Evolutionary conservation across 2,113 vertebrate species (phyloP).

Genomic region (Dipodomys stephensi): DNA sequence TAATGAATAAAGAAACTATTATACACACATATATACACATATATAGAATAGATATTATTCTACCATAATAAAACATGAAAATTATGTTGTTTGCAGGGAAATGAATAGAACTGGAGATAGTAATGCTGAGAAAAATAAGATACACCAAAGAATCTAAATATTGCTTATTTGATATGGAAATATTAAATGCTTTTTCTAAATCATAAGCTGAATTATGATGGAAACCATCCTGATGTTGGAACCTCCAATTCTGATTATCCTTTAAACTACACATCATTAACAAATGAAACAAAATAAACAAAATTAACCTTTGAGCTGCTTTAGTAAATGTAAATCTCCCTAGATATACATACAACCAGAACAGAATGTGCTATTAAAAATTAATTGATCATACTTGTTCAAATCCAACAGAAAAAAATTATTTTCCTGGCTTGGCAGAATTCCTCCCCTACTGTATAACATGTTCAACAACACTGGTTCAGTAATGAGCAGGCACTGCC

Average conservation of each 20-base stretch:
- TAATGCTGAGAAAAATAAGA: no score
- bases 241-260: constrained; percentile 43
- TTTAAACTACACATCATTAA: constrained; percentile 17
- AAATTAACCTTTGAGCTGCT: constrained; percentile 71
- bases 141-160: no score
- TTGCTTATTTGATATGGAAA: background rate
- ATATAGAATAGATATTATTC: no score
- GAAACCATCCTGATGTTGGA: constrained; percentile 22
- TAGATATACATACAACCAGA: constrained; percentile 83
- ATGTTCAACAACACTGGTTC: background rate
- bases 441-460: constrained; percentile 33
- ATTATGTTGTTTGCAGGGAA: no score
- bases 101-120: no score
- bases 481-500: background rate
- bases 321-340: constrained; percentile 57
- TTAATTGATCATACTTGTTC: constrained; percentile 11
- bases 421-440: background rate
- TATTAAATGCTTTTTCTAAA: constrained; percentile 25
- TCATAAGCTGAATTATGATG: constrained; percentile 29
- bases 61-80: no score
- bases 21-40: no score
- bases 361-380: constrained; percentile 80
- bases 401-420: constrained; percentile 22
- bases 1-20: no score
- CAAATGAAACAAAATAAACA: constrained; percentile 74